These are phyloP conservation scores for Oreotragus oreotragus DNA, from an alignment of 2,113 vertebrate species.

Conservation along the genomic window DNA sequence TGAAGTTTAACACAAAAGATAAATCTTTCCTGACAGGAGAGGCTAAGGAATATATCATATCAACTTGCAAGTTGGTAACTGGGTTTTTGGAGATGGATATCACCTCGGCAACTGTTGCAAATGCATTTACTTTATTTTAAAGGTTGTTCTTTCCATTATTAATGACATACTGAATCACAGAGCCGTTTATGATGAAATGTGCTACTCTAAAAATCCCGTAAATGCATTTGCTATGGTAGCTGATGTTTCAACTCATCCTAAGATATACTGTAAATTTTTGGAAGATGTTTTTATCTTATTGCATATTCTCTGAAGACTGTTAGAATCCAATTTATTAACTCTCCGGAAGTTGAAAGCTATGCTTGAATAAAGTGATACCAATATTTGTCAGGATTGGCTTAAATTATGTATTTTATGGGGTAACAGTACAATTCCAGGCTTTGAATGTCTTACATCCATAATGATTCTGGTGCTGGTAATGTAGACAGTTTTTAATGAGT, in stretches of 20 bases:
- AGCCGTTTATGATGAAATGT: conserved; percentile 32
- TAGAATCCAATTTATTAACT: conserved; percentile 72
- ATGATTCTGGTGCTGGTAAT: conserved; percentile 11
- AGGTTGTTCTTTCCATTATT: conserved; percentile 68
- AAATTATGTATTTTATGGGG: conserved; percentile 49
- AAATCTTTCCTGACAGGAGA: conserved; percentile 57
- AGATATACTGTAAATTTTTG: conserved; percentile 61
- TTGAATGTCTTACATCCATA: conserved; percentile 59
- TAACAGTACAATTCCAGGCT: conserved; percentile 42
- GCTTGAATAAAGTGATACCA: conserved; percentile 50
- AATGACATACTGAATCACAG: conserved; percentile 56
- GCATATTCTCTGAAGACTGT: conserved; percentile 13
- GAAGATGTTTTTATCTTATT: conserved; percentile 66
- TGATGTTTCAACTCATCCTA: conserved; percentile 43
- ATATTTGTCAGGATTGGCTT: conserved; percentile 50
- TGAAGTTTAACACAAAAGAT: conserved; percentile 63
- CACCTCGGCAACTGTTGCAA: conserved; percentile 52
- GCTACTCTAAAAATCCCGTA: conserved; percentile 51
- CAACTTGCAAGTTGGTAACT: conserved; percentile 53
- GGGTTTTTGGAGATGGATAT: conserved; percentile 50
- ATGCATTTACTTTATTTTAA: conserved; percentile 68
- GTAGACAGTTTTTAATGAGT: conserved; percentile 42
- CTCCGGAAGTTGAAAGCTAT: conserved; percentile 49
- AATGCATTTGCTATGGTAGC: conserved; percentile 48
- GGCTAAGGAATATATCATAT: conserved; percentile 49